Evolutionary conservation across 2,113 vertebrate species (phyloP), one percentile per base, ranked within the genome.

Genomic region (Excalfactoria chinensis): DNA sequence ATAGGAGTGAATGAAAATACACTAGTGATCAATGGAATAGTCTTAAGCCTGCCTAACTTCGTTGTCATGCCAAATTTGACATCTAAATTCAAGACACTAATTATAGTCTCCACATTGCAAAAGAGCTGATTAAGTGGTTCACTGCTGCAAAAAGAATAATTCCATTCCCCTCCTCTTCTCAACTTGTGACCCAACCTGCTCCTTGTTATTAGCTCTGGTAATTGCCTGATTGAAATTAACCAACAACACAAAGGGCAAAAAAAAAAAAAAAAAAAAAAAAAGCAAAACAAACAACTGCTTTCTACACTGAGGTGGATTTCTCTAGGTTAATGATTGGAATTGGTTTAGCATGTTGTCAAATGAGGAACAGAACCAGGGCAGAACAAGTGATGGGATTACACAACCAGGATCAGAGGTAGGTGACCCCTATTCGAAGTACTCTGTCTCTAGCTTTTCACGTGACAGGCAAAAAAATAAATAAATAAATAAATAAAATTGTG

Each of bases 41-140:
- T 14, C n/a, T 56, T 64, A 74, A 81, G 20, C 64, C 7, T 78
- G 58, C 18, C 40, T 48, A 86, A 5, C 4, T 84, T 21, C 35
- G 22, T 5, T 75, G 70, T 84, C 20, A 56, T 28, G 40, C 93
- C 41, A 86, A 72, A 90, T 58, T 69, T 88, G 51, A 84, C 35
- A 26, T 75, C 66, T 86, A 64, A 73, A 90, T 86, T 81, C 60
- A 79, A 69, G 67, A 53, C 21, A 11, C 34, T 86, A 81, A 88
- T 88, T 94, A 68, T 32, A 79, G 35, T 11, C 22, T 41, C 35
- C 44, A 17, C 30, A 41, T 8, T 30, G n/a, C 58, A 58, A 53
- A 69, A 84, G 14, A 62, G 23, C 18, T 16, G 30, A 92, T 82
- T 74, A 84, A 84, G 48, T 17, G 30, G 34, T 72, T 81, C 48